Percentiles rank a stretch among this genome's conserved stretches.
Conservation (phyloP, 2,888 invertebrate genomes). For the Rhagonycha fulva region DNA sequence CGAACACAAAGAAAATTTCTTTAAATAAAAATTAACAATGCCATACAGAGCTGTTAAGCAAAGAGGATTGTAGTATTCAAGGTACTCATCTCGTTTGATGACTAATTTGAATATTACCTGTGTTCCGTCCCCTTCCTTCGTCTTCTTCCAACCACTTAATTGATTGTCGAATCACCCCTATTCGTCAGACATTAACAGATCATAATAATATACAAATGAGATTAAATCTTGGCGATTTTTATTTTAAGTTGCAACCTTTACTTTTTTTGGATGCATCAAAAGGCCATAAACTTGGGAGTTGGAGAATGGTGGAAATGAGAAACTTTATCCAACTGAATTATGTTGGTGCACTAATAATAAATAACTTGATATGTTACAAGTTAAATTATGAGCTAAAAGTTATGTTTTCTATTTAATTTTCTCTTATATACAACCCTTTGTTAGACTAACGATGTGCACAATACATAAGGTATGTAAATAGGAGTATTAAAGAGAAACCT, state of each 20-base stretch:
- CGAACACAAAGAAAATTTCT: conserved; percentile 25
- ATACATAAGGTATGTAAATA: conserved; percentile 40
- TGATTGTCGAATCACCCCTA: not conserved
- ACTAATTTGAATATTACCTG: conserved; percentile 19
- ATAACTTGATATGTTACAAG: not conserved
- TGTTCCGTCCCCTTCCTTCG: conserved; percentile 1
- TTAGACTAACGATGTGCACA: conserved; percentile 18
- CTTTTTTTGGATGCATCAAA: not conserved
- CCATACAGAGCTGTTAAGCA: conserved; percentile 4
- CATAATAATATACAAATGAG: no score
- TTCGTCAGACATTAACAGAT: not conserved
- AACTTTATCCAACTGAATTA: not conserved
- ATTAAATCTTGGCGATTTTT: not conserved
- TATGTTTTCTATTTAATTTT: conserved; percentile 3
- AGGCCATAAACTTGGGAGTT: not conserved
- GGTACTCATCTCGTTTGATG: conserved; percentile 15
- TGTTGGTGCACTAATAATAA: not conserved
- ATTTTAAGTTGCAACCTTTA: not conserved
- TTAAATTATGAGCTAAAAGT: conserved; percentile 3
- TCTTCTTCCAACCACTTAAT: not conserved
- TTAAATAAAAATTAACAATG: conserved; percentile 20
- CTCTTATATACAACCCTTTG: conserved; percentile 10
- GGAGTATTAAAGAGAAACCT: conserved; percentile 39
- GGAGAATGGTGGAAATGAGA: not conserved
- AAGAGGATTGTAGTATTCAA: conserved; percentile 5